A percentile compares a stretch with the other conserved stretches of the same genome.
These are phyloP conservation scores for Zonitis immaculata DNA, from an alignment of 2,888 invertebrate species.

Conservation along the genomic window DNA sequence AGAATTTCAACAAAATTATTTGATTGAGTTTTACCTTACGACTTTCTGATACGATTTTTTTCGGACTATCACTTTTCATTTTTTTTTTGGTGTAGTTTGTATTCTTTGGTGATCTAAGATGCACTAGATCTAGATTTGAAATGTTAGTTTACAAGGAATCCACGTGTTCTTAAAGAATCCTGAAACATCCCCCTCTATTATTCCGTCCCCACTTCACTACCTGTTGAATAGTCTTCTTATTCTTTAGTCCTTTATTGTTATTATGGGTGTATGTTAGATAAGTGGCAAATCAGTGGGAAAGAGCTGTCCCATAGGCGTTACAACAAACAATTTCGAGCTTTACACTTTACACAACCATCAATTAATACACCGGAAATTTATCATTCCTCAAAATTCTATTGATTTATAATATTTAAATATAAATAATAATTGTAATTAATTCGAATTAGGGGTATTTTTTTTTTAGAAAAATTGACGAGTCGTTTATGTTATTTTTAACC, in stretches of 20 bases:
- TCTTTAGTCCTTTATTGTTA: constrained; percentile 2
- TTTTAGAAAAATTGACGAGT: constrained; percentile 19
- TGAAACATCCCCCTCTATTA: constrained; percentile 16
- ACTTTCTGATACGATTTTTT: constrained; percentile 38
- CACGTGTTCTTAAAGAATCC: constrained; percentile 25
- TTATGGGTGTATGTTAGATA: too few species aligned
- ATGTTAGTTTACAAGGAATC: constrained; percentile 9
- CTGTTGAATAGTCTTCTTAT: constrained; percentile 20
- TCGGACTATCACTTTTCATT: constrained; percentile 32
- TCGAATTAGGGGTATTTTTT: too few species aligned
- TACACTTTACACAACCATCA: too few species aligned
- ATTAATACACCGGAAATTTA: too few species aligned
- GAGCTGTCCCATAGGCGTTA: constrained; percentile 4
- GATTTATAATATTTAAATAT: too few species aligned
- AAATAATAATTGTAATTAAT: too few species aligned
- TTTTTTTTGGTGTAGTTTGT: neutral
- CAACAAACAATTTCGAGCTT: too few species aligned
- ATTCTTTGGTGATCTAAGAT: neutral
- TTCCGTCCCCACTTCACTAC: constrained; percentile 19
- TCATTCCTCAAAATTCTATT: too few species aligned
- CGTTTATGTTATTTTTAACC: constrained; percentile 19
- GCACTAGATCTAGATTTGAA: constrained; percentile 5
- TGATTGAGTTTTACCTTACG: constrained; percentile 45
- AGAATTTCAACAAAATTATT: too few species aligned
- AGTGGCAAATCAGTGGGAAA: constrained; percentile 14